Percentiles rank a stretch among this genome's conserved stretches.
Conservation (phyloP, 2,888 invertebrate genomes). For the Tipula confusa region DNA sequence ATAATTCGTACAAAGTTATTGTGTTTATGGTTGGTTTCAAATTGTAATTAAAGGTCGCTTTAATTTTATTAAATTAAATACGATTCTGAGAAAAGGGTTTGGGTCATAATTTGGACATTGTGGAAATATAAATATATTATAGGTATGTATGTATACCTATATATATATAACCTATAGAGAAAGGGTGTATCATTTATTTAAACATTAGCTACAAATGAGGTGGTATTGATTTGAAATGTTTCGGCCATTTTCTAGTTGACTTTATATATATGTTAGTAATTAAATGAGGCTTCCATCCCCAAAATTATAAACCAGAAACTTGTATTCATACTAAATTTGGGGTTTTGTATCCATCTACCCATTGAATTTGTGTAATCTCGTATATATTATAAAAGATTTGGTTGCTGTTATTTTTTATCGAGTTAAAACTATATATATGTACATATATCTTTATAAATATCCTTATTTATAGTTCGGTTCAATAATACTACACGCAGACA, state of each 20-base stretch:
- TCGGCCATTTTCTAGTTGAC: neutral
- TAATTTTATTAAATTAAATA: neutral
- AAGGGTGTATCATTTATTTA: no score
- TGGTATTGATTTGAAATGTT: no score
- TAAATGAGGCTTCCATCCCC: neutral
- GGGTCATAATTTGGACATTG: neutral
- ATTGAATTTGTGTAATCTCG: neutral
- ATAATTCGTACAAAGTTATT: no score
- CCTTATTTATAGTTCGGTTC: conserved; percentile 20
- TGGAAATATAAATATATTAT: no score
- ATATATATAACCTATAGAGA: no score
- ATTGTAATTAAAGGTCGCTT: neutral
- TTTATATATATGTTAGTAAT: neutral
- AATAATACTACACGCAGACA: neutral
- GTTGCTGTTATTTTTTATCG: neutral
- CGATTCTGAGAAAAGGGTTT: neutral
- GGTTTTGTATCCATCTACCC: neutral
- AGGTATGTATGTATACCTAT: no score
- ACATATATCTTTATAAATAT: neutral
- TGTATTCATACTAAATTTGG: neutral
- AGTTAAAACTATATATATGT: neutral
- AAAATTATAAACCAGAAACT: neutral
- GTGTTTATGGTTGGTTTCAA: neutral
- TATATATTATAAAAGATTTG: neutral
- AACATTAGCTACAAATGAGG: no score